Base-by-base conservation (phyloP, 2,888 invertebrate genomes). In the Glomeris marginata region DNA sequence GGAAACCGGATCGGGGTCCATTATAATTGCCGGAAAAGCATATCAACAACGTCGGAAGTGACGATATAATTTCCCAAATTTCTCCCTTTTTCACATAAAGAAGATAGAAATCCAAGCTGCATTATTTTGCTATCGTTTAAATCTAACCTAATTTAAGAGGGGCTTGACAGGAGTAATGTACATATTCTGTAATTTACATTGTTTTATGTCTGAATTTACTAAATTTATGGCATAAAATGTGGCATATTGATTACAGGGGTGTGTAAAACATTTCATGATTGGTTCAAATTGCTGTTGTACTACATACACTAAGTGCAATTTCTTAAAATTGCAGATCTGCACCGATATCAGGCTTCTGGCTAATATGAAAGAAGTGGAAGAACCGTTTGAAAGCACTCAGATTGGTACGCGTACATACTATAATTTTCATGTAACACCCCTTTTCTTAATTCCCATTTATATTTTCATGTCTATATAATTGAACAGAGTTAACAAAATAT, bases 331-430 rank as follows among this genome's bases (percentile, higher is more conserved):
- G 21, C 60, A 78, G 76, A 90, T 94, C 74, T 94, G 95, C 66
- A 83, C 84, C 0, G 98, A 98, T 66, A 77, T 99, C 50, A 76
- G 98, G 45, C 73, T 97, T 10, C 67, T 97, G 45, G 92, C 95
- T 0, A 87, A 81, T 61, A 82, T 84, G 67, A 97, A 97, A 64
- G 98, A 99, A 68, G 63, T 98, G 1, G 94, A 97, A 63, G 98
- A 98, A 65, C 98, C 98, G 0, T 98, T 98, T 67, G 98, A 98
- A 66, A 75, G 75, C 21, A 84, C 84, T 0, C 97, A 97, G 68
- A 92, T 97, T 49, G 95, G 67, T 69, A 54, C 57, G 54, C 50
- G 18, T 36, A 41, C 8, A 28, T 33, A 28, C 47, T n/a, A n/a
- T n/a, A n/a, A n/a, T n/a, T n/a, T n/a, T n/a, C n/a, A n/a, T n/a